Evolutionary conservation across 2,888 invertebrate genomes (phyloP).

Genomic region (Entomobrya multifasciata): DNA sequence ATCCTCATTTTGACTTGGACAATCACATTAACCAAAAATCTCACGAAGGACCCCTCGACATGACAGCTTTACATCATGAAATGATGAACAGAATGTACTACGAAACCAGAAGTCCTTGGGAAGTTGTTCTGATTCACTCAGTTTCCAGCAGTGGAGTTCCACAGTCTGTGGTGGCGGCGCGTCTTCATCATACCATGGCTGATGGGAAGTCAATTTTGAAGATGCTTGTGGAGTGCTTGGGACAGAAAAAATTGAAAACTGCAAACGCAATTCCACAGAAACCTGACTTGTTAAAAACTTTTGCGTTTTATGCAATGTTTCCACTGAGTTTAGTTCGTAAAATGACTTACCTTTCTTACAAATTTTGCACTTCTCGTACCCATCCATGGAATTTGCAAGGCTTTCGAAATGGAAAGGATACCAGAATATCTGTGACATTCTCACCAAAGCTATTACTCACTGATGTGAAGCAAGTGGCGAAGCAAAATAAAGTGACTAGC

Average conservation of each 20-base stretch:
- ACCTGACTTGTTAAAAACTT: neutral
- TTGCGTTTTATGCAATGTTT: neutral
- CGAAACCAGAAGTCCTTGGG: conserved; percentile 48
- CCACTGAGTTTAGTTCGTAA: neutral
- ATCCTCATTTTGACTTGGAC: conserved; percentile 25
- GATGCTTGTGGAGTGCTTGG: conserved; percentile 49
- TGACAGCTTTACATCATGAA: conserved; percentile 24
- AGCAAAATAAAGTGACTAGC: neutral
- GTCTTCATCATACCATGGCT: conserved; percentile 32
- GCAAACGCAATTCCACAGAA: neutral
- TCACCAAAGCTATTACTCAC: conserved; percentile 8
- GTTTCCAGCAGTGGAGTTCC: too few species aligned
- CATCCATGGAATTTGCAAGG: neutral
- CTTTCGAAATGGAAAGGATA: neutral
- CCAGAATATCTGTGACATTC: conserved; percentile 10
- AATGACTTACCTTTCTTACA: neutral
- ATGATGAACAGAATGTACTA: conserved; percentile 3
- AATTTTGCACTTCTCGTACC: neutral
- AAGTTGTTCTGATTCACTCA: conserved; percentile 1
- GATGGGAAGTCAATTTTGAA: conserved; percentile 37
- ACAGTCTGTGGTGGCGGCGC: neutral
- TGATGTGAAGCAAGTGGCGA: conserved; percentile 37
- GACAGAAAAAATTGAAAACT: conserved; percentile 36
- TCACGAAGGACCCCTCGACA: neutral
- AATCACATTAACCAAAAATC: conserved; percentile 43